Base-by-base conservation (phyloP, 2,113 vertebrate genomes). In the Pogona vitticeps region DNA sequence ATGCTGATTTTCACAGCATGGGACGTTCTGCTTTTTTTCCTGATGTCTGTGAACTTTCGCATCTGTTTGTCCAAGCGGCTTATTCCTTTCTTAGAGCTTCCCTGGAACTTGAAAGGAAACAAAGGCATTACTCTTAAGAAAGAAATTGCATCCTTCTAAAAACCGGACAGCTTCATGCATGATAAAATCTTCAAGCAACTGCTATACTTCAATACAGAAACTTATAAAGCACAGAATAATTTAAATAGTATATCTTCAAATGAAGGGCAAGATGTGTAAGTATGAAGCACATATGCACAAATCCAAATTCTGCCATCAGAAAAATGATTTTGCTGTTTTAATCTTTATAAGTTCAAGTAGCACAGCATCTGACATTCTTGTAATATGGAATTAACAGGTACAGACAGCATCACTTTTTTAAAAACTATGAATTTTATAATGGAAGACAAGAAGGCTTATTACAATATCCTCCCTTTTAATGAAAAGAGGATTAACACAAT, bases 1-100 rank as follows among this genome's bases (percentile, higher is more conserved):
- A 99, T 98, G 93, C 99, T 99, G 97, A 99, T 99, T 94, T 99
- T 99, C 59, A 99, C 98, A 3, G 99, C 98, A 28, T 99, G 98
- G 58, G 98, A 98, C 1, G 98, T 95, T 95, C 98, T 98, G 83
- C 97, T 98, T 94, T 98, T 97, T 92, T 98, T 98, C 78, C 97
- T 97, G 95, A 99, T 98, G 95, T 99, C 98, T 14, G 98, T 97
- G 89, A 99, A 98, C 86, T 99, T 97, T 71, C 98, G 97, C 98
- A 99, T 98, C 95, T 99, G 99, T 96, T 99, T 99, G 93, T 99
- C 98, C 68, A 99, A 97, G n/a, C 99, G 98, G 86, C 98, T 98
- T 93, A 99, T 85, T 20, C 98, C 98, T 95, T 99, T 99, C 97
- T 99, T 99, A 94, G 97, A 92, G 21, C 97, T 96, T n/a, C 97